A percentile compares a stretch with the other conserved stretches of the same genome.
Evolutionary conservation across 2,888 invertebrate genomes (phyloP).

Genomic region (Cetonia aurata): DNA sequence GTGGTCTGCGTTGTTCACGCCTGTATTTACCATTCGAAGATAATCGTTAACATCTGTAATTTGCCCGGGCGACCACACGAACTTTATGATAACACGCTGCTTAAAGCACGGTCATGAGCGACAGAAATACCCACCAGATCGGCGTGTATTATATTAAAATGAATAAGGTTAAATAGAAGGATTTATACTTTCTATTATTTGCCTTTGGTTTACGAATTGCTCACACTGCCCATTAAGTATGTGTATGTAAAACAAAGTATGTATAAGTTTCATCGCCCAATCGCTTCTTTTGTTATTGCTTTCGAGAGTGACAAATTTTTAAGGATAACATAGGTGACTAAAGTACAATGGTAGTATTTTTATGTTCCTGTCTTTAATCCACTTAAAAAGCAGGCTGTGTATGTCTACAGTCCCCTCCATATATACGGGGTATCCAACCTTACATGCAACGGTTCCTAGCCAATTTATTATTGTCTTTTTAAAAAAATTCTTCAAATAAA

Average conservation of each 20-base stretch:
- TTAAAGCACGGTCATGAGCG: constrained; percentile 49
- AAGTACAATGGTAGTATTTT: no score
- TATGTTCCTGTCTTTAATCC: no score
- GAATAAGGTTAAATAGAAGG: constrained; percentile 43
- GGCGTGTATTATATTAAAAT: constrained; percentile 41
- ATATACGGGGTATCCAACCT: no score
- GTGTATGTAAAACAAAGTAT: constrained; percentile 5
- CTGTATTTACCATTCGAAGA: constrained; percentile 56
- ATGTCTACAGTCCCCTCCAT: no score
- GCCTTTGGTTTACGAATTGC: constrained; percentile 18
- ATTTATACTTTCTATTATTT: constrained; percentile 39
- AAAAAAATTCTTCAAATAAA: no score
- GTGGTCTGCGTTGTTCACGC: constrained; percentile 54
- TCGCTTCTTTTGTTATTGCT: no score
- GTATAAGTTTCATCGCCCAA: no score
- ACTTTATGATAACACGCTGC: constrained; percentile 50
- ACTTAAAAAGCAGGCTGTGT: no score
- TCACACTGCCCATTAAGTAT: constrained; percentile 7
- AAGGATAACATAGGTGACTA: no score
- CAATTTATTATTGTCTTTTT: no score
- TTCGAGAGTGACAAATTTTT: no score
- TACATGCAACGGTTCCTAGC: no score
- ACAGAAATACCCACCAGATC: constrained; percentile 35
- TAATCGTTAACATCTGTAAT: constrained; percentile 58
- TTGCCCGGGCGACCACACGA: constrained; percentile 52